A percentile compares a stretch with the other conserved stretches of the same genome.
Conservation (phyloP, 2,113 vertebrate species). For the Notothenia coriiceps region DNA sequence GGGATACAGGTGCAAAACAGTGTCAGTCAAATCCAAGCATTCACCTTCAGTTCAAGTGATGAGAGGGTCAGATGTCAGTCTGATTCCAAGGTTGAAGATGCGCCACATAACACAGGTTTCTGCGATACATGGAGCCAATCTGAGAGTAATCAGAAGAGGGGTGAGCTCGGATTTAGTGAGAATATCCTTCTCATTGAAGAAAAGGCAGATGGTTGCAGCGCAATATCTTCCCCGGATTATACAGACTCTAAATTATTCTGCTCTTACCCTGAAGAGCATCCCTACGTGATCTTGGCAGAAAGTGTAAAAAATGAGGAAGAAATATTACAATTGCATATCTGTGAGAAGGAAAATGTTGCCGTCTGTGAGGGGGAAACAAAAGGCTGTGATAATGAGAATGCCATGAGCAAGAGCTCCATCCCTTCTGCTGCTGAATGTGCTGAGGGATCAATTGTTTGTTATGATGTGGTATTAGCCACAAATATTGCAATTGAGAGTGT, state of each 20-base stretch:
- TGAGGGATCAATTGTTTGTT: slow-evolving; percentile 33
- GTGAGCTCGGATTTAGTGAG: slow-evolving; percentile 35
- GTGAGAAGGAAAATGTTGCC: slow-evolving; percentile 44
- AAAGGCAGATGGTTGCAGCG: slow-evolving; percentile 20
- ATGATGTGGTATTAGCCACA: slow-evolving; percentile 41
- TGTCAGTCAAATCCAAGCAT: slow-evolving; percentile 39
- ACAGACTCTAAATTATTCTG: slow-evolving; percentile 41
- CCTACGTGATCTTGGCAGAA: slow-evolving; percentile 36
- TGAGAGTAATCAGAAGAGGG: slow-evolving; percentile 39
- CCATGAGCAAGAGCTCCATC: slow-evolving; percentile 18
- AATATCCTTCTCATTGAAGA: slow-evolving; percentile 39
- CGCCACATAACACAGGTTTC: not conserved
- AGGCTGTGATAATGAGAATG: slow-evolving; percentile 47
- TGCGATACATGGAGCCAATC: slow-evolving; percentile 35
- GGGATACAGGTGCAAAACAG: slow-evolving; percentile 39
- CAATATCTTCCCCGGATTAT: slow-evolving; percentile 46
- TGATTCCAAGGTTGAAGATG: slow-evolving; percentile 47
- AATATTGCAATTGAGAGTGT: slow-evolving; percentile 32
- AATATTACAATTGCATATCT: slow-evolving; percentile 53
- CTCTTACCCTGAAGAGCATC: slow-evolving; percentile 23
- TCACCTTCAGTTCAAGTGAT: slow-evolving; percentile 25
- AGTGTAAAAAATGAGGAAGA: slow-evolving; percentile 20
- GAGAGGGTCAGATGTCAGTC: slow-evolving; percentile 48
- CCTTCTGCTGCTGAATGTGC: slow-evolving; percentile 24
- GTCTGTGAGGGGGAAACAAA: slow-evolving; percentile 56